A percentile compares a stretch with the other conserved stretches of the same genome.
phyloP scores from a whole-genome alignment of 2,113 vertebrate species.

The Plecotus auritus region DNA sequence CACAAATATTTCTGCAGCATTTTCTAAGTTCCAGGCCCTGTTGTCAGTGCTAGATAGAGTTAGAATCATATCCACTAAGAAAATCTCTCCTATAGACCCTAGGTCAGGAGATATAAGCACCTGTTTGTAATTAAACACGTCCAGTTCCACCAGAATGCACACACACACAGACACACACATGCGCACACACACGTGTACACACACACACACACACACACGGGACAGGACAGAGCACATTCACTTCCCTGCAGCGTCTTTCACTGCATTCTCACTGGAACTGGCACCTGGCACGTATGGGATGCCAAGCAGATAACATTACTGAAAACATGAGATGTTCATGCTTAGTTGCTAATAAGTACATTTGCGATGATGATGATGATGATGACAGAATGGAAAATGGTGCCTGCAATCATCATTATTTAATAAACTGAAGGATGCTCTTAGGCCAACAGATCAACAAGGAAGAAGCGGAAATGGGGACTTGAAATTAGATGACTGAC shows the following conservation, averaged over 20 bases:
- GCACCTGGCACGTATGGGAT: neutral
- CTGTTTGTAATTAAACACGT: neutral
- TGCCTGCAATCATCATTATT: neutral
- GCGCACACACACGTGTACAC: rapidly evolving
- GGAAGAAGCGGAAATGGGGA: neutral
- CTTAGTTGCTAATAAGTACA: conserved; percentile 5
- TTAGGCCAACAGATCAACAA: conserved; percentile 26
- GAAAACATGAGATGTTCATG: neutral
- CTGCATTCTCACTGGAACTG: neutral
- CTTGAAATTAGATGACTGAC: conserved; percentile 19
- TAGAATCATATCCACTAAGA: neutral
- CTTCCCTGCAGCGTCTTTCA: conserved; percentile 5
- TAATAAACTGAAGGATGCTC: neutral
- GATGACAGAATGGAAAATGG: conserved; percentile 14
- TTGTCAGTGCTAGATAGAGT: neutral
- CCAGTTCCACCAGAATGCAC: neutral
- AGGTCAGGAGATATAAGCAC: neutral
- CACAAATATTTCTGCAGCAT: neutral
- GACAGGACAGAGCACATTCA: neutral
- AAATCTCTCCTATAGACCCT: neutral
- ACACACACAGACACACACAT: neutral
- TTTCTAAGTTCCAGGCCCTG: neutral
- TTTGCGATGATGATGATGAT: conserved; percentile 23
- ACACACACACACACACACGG: neutral
- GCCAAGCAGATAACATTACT: conserved; percentile 28